Base-by-base conservation (phyloP, 64 coral and sea anemone species). In the Stylophora pistillata region DNA sequence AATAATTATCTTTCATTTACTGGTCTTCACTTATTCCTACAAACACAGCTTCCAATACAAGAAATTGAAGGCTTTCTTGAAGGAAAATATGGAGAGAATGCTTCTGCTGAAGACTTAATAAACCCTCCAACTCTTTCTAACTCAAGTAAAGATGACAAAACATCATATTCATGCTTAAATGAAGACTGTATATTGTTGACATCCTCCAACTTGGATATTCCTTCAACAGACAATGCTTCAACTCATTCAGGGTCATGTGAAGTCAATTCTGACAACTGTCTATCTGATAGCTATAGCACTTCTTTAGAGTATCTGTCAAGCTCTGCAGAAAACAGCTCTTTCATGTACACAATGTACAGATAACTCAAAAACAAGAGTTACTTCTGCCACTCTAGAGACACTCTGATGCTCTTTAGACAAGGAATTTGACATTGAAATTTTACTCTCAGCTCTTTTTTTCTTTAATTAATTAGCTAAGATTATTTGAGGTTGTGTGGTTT, bases 21-120 rank as follows among this genome's bases (percentile, higher is more conserved):
- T 93, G 96, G 96, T 75, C 89, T 98, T 23, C 96, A 98, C 74
- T 86, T 98, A 69, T 98, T 98, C 78, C 84, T 98, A 90, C 96
- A 98, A 95, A 95, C 89, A 33, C 87, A 95, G 58, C 89, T 98
- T 3, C 88, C 93, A 78, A 28, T 93, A 15, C 56, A 88, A 30
- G 89, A 98, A 93, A 98, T 98, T 57, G 82, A 98, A 63, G 66
- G 71, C 25, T 98, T 95, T 90, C 78, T 98, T n/a, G 74, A 98
- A 56, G 96, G 96, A 29, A 95, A 95, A 76, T 95, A 93, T 85
- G 88, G 82, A 59, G 55, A 98, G 23, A 79, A 93, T 82, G 89
- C 82, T 21, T 90, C 90, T 29, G 93, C 95, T 16, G 96, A 98
- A 30, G 91, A 85, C n/a, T 65, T 98, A 30, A 54, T 98, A 60